phyloP scores from a whole-genome alignment of 2,113 vertebrate species.

The Orientallactaga bullata region DNA sequence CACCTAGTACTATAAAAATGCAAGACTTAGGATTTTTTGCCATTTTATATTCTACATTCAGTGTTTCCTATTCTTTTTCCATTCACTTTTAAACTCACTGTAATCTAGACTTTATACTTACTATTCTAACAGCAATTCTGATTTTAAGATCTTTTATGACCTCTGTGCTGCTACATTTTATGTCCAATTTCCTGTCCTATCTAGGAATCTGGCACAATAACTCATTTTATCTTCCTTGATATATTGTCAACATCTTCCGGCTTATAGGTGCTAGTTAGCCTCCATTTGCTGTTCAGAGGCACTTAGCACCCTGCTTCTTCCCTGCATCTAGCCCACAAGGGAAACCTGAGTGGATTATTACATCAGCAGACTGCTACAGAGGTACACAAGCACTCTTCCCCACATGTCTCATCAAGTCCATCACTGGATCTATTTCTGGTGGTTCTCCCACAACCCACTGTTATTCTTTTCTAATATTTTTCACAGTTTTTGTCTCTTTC shows the following conservation, averaged over 20 bases:
- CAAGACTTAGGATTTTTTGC: not conserved
- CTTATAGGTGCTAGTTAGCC: no score
- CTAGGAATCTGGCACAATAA: not conserved
- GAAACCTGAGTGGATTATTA: not conserved
- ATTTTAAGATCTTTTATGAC: not conserved
- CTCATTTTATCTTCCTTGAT: not conserved
- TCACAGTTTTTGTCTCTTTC: not conserved
- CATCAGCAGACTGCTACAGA: not conserved
- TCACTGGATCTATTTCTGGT: not conserved
- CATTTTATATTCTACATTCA: not conserved
- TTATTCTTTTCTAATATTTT: not conserved
- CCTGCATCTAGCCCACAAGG: not conserved
- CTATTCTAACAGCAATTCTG: not conserved
- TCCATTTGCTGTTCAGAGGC: not conserved
- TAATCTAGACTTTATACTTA: conserved; percentile 3
- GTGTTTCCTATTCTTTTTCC: not conserved
- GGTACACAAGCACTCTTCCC: not conserved
- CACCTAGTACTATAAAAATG: not conserved
- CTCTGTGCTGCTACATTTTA: not conserved
- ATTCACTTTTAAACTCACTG: not conserved
- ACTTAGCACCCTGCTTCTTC: not conserved
- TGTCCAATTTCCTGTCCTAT: not conserved
- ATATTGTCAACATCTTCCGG: not conserved
- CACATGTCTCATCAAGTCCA: not conserved
- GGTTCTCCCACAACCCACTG: not conserved